These are phyloP conservation scores for Cryptocheilus praepositus DNA, from an alignment of 2,888 invertebrate species.

Conservation along the genomic window DNA sequence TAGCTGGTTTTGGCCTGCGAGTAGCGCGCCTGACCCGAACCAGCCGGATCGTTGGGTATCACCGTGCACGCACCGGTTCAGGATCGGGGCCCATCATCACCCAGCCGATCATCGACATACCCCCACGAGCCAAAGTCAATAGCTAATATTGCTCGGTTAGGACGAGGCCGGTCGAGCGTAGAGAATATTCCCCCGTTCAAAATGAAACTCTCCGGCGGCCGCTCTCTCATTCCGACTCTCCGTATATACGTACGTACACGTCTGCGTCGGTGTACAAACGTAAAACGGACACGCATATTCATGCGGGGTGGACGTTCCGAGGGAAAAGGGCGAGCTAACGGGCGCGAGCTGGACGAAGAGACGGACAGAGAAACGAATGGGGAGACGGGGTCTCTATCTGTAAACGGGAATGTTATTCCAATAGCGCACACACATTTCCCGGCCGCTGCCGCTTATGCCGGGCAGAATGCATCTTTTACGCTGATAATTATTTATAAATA, in stretches of 20 bases:
- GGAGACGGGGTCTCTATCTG: constrained; percentile 5
- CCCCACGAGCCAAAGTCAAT: constrained; percentile 57
- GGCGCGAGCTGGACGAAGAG: not conserved
- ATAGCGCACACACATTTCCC: constrained; percentile 17
- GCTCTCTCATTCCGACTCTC: constrained; percentile 15
- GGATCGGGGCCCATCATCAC: constrained; percentile 30
- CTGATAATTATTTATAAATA: constrained; percentile 62
- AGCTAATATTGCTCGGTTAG: constrained; percentile 61
- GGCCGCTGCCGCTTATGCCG: not conserved
- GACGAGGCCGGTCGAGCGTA: constrained; percentile 36
- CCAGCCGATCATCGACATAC: constrained; percentile 42
- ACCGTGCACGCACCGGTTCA: constrained; percentile 2
- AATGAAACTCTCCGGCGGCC: constrained; percentile 46
- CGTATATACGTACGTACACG: too few species aligned
- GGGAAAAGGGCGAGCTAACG: not conserved
- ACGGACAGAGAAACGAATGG: not conserved
- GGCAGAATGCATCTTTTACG: constrained; percentile 25
- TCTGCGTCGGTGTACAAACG: too few species aligned
- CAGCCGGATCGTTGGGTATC: not conserved
- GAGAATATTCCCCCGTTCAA: constrained; percentile 50
- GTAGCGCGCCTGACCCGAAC: not conserved
- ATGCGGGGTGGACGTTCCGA: not conserved
- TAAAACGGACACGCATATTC: constrained; percentile 3
- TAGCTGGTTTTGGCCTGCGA: constrained; percentile 33
- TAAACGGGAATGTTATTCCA: constrained; percentile 11